Evolutionary conservation across 2,888 invertebrate genomes (phyloP).

Genomic region (Heliconius aoede): DNA sequence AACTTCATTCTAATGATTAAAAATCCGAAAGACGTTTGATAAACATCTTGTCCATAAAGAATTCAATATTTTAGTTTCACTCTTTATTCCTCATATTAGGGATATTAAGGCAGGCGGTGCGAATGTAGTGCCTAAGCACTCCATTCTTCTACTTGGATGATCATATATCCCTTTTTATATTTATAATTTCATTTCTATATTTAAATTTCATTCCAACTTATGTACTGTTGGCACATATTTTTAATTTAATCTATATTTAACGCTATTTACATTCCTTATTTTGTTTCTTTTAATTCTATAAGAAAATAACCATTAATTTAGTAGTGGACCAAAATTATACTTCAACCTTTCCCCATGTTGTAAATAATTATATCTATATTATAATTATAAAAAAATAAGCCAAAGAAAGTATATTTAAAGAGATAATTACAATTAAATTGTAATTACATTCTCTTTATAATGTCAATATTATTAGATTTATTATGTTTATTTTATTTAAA

Average conservation of each 20-base stretch:
- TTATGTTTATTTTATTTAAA: not conserved
- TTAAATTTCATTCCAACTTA: conserved; percentile 9
- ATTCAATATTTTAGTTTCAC: no score
- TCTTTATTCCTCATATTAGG: no score
- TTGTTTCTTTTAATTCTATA: not conserved
- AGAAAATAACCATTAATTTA: conserved; percentile 48
- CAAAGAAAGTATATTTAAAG: conserved; percentile 39
- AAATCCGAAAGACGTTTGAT: no score
- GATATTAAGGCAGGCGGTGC: no score
- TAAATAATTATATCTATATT: conserved; percentile 5
- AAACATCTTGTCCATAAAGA: no score
- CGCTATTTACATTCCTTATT: conserved; percentile 24
- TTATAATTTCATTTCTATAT: not conserved
- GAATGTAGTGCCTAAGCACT: no score
- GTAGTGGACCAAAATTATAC: conserved; percentile 66
- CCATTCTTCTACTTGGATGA: no score
- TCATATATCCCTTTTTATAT: not conserved
- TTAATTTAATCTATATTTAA: not conserved
- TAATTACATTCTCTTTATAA: conserved; percentile 1
- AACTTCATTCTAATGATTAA: no score
- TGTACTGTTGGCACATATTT: not conserved
- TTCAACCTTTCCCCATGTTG: conserved; percentile 17
- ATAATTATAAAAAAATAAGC: conserved; percentile 15
- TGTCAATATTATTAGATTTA: conserved; percentile 27
- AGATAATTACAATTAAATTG: conserved; percentile 10